phyloP scores from a whole-genome alignment of 2,888 invertebrate genomes.

The Hemistola chrysoprasaria region DNA sequence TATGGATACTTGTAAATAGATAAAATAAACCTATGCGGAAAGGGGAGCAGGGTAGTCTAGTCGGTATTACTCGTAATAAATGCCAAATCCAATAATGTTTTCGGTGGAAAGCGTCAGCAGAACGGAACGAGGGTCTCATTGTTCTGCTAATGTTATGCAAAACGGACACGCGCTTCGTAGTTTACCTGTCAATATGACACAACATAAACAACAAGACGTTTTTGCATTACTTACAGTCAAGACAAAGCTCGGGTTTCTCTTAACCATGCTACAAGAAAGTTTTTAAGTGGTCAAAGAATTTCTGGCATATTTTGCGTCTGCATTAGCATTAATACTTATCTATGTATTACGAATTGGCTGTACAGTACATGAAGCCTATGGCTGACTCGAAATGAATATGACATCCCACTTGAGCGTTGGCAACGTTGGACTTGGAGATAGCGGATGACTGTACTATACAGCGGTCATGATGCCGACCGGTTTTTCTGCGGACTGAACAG shows the following conservation, averaged over 20 bases:
- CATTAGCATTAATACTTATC: conserved; percentile 5
- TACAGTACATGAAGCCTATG: conserved; percentile 18
- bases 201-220: conserved; percentile 44
- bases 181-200: conserved; percentile 54
- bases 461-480: conserved; percentile 70
- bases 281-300: neutral
- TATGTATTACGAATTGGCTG: no score
- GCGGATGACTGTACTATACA: conserved; percentile 62
- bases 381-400: conserved; percentile 32
- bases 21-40: conserved; percentile 20
- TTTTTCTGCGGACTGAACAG: conserved; percentile 56
- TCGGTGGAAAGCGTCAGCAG: conserved; percentile 36
- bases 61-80: conserved; percentile 16
- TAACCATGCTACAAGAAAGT: neutral
- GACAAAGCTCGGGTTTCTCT: conserved; percentile 31
- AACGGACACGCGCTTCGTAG: conserved; percentile 50
- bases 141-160: conserved; percentile 60
- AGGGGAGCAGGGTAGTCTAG: conserved; percentile 13
- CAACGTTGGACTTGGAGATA: conserved; percentile 62
- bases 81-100: conserved; percentile 33
- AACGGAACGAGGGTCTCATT: conserved; percentile 45
- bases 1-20: conserved; percentile 29
- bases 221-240: conserved; percentile 37
- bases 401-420: conserved; percentile 39
- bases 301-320: neutral